Base-by-base conservation (phyloP, 1,140 invertebrate genomes). In the Octopus sinensis region DNA sequence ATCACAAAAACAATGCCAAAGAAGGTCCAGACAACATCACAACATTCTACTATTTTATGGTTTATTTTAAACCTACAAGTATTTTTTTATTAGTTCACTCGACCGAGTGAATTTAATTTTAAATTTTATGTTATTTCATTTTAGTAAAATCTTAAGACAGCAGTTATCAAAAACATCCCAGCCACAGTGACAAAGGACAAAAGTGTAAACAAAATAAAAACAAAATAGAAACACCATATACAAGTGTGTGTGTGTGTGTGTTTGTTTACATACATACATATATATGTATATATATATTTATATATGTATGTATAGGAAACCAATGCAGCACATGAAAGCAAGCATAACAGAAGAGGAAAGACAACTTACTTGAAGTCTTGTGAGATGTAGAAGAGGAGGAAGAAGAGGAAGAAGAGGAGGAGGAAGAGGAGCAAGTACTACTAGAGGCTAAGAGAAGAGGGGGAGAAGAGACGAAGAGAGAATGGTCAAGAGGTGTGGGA, bases 331-430 rank as follows among this genome's bases (percentile, higher is more conserved):
- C 9, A 62, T 62, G 56, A 17, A n/a, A 10, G 30, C 68, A 73
- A 73, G 6, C 30, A 12, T 73, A 73, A 23, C 68, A 73, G 68
- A 73, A 73, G 68, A n/a, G 30, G 68, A 73, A 73, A 43, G 7
- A 23, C 68, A 52, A 77, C 76, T 77, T 77, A 77, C 76, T 77
- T 77, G 76, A 12, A 52, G 76, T 77, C 30, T 77, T 77, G 76
- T 6, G 23, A 77, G 76, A 77, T 43, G 76, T 52, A 43, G 76
- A 77, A 51, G 76, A 53, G 52, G 76, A n/a, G 62, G 62, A 68
- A 68, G 62, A 68, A n/a, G 62, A 68, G 62, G 62, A 68, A 68
- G 62, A 43, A 68, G 62, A 77, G 30, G 76, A 77, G 52, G 76
- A 77, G 52, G 76, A 53, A 43, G 76, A 53, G 76, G 76, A 77